These are phyloP conservation scores for Iguana delicatissima DNA, from an alignment of 2,797 vertebrate genomes.

Conservation along the genomic window DNA sequence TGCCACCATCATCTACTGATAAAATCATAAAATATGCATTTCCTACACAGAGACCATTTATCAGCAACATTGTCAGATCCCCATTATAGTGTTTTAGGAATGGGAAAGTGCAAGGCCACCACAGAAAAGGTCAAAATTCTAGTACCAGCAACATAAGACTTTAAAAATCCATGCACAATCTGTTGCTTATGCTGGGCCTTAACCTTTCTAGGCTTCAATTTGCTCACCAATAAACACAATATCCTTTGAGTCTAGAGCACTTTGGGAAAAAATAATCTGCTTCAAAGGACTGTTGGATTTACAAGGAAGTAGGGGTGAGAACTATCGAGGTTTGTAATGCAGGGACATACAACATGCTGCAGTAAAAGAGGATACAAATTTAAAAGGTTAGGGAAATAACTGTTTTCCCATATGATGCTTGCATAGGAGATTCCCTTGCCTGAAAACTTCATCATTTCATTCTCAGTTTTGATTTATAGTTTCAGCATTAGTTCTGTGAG, in stretches of 20 bases:
- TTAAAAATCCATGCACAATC: constrained; percentile 14
- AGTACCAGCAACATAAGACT: constrained; percentile 21
- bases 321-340: background rate
- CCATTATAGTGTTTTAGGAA: constrained; percentile 32
- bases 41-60: constrained; percentile 23
- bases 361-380: background rate
- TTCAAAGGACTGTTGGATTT: background rate
- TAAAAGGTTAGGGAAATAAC: background rate
- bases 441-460: background rate
- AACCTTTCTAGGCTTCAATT: constrained; percentile 36
- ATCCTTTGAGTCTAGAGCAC: background rate
- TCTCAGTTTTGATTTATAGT: background rate
- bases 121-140: constrained; percentile 38
- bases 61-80: constrained; percentile 34
- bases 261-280: constrained; percentile 15
- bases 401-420: background rate
- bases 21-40: constrained; percentile 43
- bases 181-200: constrained; percentile 35
- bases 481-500: background rate
- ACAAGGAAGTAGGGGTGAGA: background rate
- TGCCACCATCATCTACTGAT: constrained; percentile 25
- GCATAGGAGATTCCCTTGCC: background rate
- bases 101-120: constrained; percentile 27
- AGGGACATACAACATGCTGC: background rate
- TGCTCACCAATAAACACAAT: constrained; percentile 28